These are phyloP conservation scores for Zosterops borbonicus DNA, from an alignment of 2,113 vertebrate genomes.

Conservation along the genomic window DNA sequence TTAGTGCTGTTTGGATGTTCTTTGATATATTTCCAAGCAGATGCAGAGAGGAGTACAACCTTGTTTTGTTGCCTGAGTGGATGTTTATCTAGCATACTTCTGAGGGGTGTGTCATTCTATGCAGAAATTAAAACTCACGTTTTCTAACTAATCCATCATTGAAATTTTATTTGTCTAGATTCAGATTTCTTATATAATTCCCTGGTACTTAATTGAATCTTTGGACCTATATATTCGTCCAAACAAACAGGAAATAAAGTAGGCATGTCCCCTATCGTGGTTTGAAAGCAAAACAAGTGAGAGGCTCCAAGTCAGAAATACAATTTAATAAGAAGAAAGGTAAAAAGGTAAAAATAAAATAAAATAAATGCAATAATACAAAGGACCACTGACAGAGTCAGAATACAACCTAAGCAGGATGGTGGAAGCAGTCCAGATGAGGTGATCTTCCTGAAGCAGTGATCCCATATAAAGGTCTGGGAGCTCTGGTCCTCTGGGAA, in stretches of 20 bases:
- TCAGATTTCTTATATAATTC: slow-evolving; percentile 77
- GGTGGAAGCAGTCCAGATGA: no score
- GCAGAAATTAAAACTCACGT: not conserved
- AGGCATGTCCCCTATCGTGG: not conserved
- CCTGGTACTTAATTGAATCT: slow-evolving; percentile 35
- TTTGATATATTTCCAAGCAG: not conserved
- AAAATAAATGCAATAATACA: no score
- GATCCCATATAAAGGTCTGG: no score
- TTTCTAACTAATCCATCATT: not conserved
- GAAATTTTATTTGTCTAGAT: slow-evolving; percentile 61
- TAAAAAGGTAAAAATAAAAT: no score
- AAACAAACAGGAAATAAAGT: slow-evolving; percentile 70
- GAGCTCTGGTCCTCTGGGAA: no score
- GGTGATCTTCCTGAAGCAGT: no score
- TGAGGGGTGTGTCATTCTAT: not conserved
- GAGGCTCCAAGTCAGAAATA: no score
- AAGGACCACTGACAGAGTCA: no score
- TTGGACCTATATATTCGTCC: slow-evolving; percentile 55
- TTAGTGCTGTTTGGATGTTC: not conserved
- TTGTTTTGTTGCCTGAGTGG: not conserved
- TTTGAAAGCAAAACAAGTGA: no score
- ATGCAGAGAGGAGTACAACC: not conserved
- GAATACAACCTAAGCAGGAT: no score
- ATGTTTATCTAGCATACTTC: not conserved
- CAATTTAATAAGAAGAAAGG: no score